phyloP scores from a whole-genome alignment of 1,140 invertebrate genomes.

The Acromyrmex charruanus region DNA sequence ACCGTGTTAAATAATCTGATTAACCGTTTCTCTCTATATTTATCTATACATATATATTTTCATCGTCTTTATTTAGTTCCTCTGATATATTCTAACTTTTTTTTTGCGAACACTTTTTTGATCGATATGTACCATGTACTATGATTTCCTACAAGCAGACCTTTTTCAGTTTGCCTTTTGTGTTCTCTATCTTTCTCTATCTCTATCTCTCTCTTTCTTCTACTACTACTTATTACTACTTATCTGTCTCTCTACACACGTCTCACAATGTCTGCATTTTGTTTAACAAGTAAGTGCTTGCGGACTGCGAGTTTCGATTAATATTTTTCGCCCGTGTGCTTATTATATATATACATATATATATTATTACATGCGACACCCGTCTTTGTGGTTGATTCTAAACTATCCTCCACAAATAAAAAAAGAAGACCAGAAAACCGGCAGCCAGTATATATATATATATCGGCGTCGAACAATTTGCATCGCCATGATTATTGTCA shows the following conservation, averaged over 20 bases:
- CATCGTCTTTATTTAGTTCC: slow-evolving; percentile 34
- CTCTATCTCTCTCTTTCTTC: slow-evolving; percentile 33
- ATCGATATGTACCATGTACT: slow-evolving; percentile 56
- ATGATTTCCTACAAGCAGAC: slow-evolving; percentile 63
- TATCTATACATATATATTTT: slow-evolving; percentile 60
- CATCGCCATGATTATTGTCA: slow-evolving; percentile 47
- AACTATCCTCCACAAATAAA: slow-evolving; percentile 41
- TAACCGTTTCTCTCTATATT: slow-evolving; percentile 70
- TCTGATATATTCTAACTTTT: slow-evolving; percentile 60
- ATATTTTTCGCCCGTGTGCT: slow-evolving; percentile 63
- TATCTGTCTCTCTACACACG: slow-evolving; percentile 55
- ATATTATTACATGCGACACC: slow-evolving; percentile 60
- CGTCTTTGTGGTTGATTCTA: slow-evolving; percentile 56
- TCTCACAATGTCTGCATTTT: slow-evolving; percentile 61
- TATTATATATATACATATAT: slow-evolving; percentile 55
- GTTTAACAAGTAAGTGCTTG: slow-evolving; percentile 63
- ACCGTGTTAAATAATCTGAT: slow-evolving; percentile 85
- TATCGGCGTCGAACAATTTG: slow-evolving; percentile 54
- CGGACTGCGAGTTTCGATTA: slow-evolving; percentile 62
- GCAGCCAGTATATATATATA: slow-evolving; percentile 50
- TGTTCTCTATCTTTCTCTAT: slow-evolving; percentile 52
- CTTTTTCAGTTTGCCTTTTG: slow-evolving; percentile 61
- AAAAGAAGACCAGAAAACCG: slow-evolving; percentile 18
- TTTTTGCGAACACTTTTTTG: slow-evolving; percentile 59
- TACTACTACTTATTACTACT: slow-evolving; percentile 31